Percentiles rank a stretch among this genome's conserved stretches.
Evolutionary conservation across 2,113 vertebrate species (phyloP).

Genomic region (Atrichornis clamosus): DNA sequence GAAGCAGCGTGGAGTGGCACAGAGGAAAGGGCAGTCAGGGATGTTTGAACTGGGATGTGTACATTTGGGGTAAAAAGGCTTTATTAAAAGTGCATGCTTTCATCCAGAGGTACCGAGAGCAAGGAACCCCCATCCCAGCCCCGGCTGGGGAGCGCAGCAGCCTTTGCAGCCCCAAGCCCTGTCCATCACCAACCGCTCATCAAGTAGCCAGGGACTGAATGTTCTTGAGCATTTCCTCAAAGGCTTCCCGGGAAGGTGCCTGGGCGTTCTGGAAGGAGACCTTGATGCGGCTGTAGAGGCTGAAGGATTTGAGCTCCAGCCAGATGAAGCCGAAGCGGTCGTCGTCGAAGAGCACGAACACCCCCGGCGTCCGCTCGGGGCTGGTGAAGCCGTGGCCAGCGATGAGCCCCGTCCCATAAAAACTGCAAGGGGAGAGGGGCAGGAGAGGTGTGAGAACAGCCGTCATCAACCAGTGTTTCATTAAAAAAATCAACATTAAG

Average conservation of each 20-base stretch:
- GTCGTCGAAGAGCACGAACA: slow-evolving; percentile 92
- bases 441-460: background rate
- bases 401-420: slow-evolving; percentile 93
- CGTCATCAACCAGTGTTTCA: rapidly evolving
- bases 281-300: slow-evolving; percentile 92
- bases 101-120: slow-evolving; percentile 4
- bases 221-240: slow-evolving; percentile 94
- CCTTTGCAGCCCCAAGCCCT: slow-evolving; percentile 36
- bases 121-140: slow-evolving; percentile 34
- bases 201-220: slow-evolving; percentile 94
- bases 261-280: slow-evolving; percentile 87
- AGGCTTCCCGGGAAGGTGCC: slow-evolving; percentile 86
- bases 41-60: background rate
- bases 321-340: slow-evolving; percentile 97
- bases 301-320: slow-evolving; percentile 97
- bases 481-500: background rate
- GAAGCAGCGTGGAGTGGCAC: background rate
- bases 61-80: slow-evolving; percentile 51
- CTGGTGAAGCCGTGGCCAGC: slow-evolving; percentile 96
- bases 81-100: slow-evolving; percentile 70
- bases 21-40: background rate
- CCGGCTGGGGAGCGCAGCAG: background rate
- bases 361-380: slow-evolving; percentile 90
- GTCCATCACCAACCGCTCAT: slow-evolving; percentile 14
- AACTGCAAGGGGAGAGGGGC: slow-evolving; percentile 69